These are phyloP conservation scores for Latrodectus hesperus DNA, from an alignment of 2,888 invertebrate genomes.

Conservation along the genomic window DNA sequence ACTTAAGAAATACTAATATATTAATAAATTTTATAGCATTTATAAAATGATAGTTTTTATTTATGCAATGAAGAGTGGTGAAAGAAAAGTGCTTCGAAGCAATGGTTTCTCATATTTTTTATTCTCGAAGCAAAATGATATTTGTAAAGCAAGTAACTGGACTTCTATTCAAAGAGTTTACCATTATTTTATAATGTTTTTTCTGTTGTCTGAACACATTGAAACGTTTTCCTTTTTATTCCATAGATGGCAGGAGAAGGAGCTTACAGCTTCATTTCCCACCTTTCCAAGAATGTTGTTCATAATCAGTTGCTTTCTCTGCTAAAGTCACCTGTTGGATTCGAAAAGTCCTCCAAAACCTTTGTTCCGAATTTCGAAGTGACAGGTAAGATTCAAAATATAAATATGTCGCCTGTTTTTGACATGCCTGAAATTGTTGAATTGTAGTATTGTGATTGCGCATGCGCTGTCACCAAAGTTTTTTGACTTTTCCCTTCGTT, in stretches of 20 bases:
- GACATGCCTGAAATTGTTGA: conserved; percentile 9
- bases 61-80: no score
- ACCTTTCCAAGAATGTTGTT: conserved; percentile 32
- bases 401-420: neutral
- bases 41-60: no score
- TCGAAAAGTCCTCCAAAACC: conserved; percentile 19
- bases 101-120: no score
- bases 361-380: conserved; percentile 34
- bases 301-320: conserved; percentile 58
- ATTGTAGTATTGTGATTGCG: conserved; percentile 5
- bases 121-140: no score
- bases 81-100: no score
- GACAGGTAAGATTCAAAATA: conserved; percentile 37
- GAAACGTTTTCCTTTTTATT: conserved; percentile 26
- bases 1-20: no score
- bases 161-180: no score
- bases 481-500: neutral
- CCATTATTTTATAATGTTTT: no score
- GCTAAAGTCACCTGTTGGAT: conserved; percentile 55
- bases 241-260: conserved; percentile 58
- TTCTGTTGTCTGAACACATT: neutral
- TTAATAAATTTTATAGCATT: no score
- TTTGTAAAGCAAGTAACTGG: no score
- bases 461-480: conserved; percentile 12
- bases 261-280: conserved; percentile 24